Evolutionary conservation across 2,113 vertebrate species (phyloP).

Genomic region (Myrmophylax atrothorax): DNA sequence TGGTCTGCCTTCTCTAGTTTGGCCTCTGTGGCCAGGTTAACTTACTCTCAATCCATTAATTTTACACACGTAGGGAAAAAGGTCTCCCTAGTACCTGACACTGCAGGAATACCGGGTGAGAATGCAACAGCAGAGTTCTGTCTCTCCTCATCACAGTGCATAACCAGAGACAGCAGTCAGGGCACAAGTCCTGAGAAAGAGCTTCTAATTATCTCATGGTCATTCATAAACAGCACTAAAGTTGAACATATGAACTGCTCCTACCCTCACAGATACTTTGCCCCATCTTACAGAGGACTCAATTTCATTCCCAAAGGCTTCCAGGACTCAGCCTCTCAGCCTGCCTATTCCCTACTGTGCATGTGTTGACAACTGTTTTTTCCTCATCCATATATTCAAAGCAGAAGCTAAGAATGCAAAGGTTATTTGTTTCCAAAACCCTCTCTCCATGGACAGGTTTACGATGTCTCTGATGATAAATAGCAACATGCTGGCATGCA

Average conservation of each 20-base stretch:
- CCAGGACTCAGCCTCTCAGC: background rate
- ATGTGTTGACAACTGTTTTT: background rate
- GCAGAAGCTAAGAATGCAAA: conserved; percentile 8
- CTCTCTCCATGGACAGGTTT: background rate
- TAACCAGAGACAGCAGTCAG: background rate
- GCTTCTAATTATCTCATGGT: background rate
- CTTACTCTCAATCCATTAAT: background rate
- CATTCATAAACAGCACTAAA: background rate
- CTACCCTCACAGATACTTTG: background rate
- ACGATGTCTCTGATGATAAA: conserved; percentile 10
- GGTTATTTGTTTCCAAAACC: conserved; percentile 34
- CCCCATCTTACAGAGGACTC: background rate
- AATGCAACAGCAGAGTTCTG: background rate
- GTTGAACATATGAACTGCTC: background rate
- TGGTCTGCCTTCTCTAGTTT: background rate
- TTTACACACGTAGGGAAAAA: background rate
- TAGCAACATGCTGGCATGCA: conserved; percentile 28
- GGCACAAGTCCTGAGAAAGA: background rate
- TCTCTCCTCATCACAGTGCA: background rate
- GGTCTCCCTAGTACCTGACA: background rate
- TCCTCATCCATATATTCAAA: background rate
- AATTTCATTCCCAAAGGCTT: background rate
- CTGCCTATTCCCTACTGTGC: background rate
- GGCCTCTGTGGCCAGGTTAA: background rate
- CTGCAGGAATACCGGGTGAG: background rate